These are phyloP conservation scores for Teleogryllus oceanicus DNA, from an alignment of 2,888 invertebrate genomes.

Conservation along the genomic window DNA sequence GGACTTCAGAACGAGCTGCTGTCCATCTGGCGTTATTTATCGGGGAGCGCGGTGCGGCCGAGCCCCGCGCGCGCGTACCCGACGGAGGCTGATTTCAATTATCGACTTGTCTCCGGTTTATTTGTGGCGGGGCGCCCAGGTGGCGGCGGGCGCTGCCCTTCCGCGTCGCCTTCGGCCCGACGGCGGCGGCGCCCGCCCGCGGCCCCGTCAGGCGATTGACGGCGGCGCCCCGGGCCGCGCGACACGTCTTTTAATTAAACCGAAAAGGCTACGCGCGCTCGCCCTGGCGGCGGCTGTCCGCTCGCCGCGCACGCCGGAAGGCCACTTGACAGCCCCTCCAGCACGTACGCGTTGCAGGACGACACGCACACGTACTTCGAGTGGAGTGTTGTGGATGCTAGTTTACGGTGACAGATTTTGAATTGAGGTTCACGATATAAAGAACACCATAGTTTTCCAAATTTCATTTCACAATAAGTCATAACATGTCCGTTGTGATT, in stretches of 20 bases:
- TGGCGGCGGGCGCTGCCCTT: background rate
- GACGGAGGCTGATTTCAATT: slow-evolving; percentile 31
- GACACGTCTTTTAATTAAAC: slow-evolving; percentile 8
- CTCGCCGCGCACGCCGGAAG: too few species aligned
- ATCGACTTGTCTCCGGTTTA: slow-evolving; percentile 20
- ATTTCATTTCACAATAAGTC: too few species aligned
- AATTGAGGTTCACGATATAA: too few species aligned
- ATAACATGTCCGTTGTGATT: too few species aligned
- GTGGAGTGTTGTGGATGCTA: too few species aligned
- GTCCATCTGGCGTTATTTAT: slow-evolving; percentile 31
- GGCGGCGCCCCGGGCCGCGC: background rate
- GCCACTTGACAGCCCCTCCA: too few species aligned
- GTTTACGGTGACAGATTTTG: too few species aligned
- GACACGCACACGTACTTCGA: too few species aligned
- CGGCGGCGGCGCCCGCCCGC: background rate
- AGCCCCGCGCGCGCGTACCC: background rate
- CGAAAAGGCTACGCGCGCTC: background rate
- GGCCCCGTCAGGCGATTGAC: background rate
- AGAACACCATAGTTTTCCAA: too few species aligned
- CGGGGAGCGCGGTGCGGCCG: slow-evolving; percentile 18
- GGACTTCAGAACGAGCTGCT: slow-evolving; percentile 28
- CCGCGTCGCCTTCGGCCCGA: background rate
- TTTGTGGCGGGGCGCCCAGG: slow-evolving; percentile 2
- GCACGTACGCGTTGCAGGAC: too few species aligned
- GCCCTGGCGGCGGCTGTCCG: background rate